These are phyloP conservation scores for Chrysoperla carnea DNA, from an alignment of 1,140 invertebrate genomes.

Conservation along the genomic window DNA sequence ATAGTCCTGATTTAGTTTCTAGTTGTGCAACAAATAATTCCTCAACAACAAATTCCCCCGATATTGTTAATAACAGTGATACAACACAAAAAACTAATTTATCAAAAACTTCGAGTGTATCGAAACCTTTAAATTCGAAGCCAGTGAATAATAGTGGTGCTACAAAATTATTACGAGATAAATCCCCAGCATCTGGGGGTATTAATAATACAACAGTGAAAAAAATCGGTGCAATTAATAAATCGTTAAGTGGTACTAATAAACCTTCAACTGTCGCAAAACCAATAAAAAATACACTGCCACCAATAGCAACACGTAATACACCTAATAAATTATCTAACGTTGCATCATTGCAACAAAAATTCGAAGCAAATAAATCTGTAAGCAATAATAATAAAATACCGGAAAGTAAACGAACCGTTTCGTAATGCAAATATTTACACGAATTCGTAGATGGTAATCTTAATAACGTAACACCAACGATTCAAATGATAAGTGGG, in stretches of 20 bases:
- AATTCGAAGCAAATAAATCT: slow-evolving; percentile 37
- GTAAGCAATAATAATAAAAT: too few relatives aligned
- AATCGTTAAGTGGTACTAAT: slow-evolving; percentile 22
- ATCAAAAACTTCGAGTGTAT: slow-evolving; percentile 12
- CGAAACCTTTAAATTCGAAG: slow-evolving; percentile 15
- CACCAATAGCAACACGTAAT: slow-evolving; percentile 20
- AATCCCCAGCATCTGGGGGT: slow-evolving; percentile 4
- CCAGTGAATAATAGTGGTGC: slow-evolving; percentile 9
- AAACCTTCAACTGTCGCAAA: slow-evolving; percentile 6
- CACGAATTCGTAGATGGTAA: too few relatives aligned
- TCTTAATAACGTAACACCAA: too few relatives aligned
- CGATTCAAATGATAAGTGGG: too few relatives aligned
- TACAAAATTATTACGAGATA: slow-evolving; percentile 4
- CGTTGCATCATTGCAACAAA: slow-evolving; percentile 53
- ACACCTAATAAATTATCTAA: slow-evolving; percentile 37
- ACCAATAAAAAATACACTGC: slow-evolving; percentile 18
- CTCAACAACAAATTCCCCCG: not conserved
- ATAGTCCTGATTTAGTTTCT: slow-evolving; percentile 6
- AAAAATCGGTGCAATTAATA: slow-evolving; percentile 18
- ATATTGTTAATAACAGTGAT: not conserved
- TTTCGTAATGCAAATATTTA: too few relatives aligned
- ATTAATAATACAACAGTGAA: slow-evolving; percentile 8
- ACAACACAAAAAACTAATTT: not conserved
- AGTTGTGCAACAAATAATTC: not conserved
- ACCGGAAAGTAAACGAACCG: too few relatives aligned